Evolutionary conservation across 2,888 invertebrate species (phyloP), one percentile per base, ranked within the genome.

Genomic region (Aspidiotus rigidus): DNA sequence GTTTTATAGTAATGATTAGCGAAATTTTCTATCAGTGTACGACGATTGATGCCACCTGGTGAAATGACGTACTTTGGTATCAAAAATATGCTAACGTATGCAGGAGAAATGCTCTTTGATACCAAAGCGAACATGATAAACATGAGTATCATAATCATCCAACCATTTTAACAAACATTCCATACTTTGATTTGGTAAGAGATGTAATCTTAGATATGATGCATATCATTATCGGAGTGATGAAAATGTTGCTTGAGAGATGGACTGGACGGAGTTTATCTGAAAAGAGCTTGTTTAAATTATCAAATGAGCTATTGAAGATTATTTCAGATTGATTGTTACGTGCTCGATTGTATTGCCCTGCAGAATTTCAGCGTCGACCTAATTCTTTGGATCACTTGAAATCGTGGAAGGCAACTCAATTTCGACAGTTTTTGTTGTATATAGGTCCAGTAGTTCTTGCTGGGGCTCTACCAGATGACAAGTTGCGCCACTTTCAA

Each of bases 101-200:
- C n/a, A n/a, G n/a, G n/a, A n/a, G n/a, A n/a, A n/a, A n/a, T n/a
- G n/a, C n/a, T n/a, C n/a, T n/a, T n/a, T n/a, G n/a, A n/a, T n/a
- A n/a, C n/a, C n/a, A n/a, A n/a, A n/a, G n/a, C n/a, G n/a, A n/a
- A n/a, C n/a, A n/a, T n/a, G n/a, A n/a, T n/a, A n/a, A n/a, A n/a
- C n/a, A n/a, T n/a, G n/a, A 49, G 49, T 61, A 60, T 60, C 17
- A n/a, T 60, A n/a, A 53, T 59, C 57, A 56, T 15, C 56, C 56
- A 10, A 56, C 56, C 8, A 56, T 56, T 8, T 15, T 56, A n/a
- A 8, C 56, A 8, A 56, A 10, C 7, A 56, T 56, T n/a, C 11
- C 11, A 56, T 8, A 67, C 28, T 49, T 67, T 67, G 53, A 67
- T 60, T n/a, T 55, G n/a, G 67, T 67, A n/a, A n/a, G 9, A 55